These are phyloP conservation scores for Saimiri boliviensis DNA, from an alignment of 2,113 vertebrate genomes.

Conservation along the genomic window DNA sequence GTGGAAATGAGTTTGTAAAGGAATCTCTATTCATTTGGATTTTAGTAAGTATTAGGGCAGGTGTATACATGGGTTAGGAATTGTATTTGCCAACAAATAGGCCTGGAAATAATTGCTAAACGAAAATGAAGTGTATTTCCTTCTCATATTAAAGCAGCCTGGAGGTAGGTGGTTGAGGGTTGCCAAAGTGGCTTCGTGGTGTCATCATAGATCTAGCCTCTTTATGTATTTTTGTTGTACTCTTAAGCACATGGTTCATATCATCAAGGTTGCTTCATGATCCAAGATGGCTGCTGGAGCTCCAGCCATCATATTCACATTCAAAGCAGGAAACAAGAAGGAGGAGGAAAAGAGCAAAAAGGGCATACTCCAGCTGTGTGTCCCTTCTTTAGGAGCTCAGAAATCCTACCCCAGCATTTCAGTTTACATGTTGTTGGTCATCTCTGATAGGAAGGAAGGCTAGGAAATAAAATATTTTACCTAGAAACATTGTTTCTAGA, in stretches of 20 bases:
- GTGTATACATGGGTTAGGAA: background rate
- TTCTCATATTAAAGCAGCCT: background rate
- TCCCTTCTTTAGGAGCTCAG: background rate
- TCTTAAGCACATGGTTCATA: background rate
- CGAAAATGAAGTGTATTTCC: background rate
- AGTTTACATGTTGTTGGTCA: background rate
- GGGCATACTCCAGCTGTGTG: background rate
- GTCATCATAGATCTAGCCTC: too few species aligned
- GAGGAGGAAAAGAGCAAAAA: background rate
- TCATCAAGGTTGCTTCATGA: background rate
- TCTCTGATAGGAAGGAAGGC: background rate
- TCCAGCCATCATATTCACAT: background rate
- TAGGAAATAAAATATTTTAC: background rate
- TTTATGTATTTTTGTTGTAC: background rate
- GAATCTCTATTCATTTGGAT: background rate
- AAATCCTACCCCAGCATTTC: background rate
- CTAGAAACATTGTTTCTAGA: background rate
- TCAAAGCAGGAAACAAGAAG: background rate
- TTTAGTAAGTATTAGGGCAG: background rate
- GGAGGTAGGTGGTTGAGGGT: background rate
- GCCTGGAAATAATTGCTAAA: background rate
- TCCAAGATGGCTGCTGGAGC: background rate
- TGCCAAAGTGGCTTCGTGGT: background rate
- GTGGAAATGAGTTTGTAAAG: background rate
- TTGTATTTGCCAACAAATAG: background rate